Evolutionary conservation across 1,140 invertebrate genomes (phyloP).

Genomic region (Mycetomoellerius zeteki): DNA sequence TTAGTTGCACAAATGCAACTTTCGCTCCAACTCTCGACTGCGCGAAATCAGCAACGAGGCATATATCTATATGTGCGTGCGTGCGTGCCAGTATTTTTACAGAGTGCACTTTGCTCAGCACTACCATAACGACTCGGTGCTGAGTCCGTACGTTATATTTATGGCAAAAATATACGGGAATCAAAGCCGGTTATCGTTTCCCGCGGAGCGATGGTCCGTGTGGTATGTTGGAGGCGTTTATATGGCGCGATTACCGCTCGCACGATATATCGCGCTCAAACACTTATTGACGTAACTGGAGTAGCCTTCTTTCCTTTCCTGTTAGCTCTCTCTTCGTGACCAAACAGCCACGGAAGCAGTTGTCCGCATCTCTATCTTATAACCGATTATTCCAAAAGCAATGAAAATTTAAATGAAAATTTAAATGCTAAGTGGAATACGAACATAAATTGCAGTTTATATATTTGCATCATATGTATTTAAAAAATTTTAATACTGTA

Average conservation of each 20-base stretch:
- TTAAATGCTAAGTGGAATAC: background rate
- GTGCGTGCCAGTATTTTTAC: background rate
- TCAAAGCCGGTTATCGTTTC: slow-evolving; percentile 49
- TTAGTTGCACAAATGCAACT: slow-evolving; percentile 2
- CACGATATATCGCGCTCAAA: slow-evolving; percentile 54
- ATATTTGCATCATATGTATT: too few relatives aligned
- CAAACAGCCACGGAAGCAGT: slow-evolving; percentile 15
- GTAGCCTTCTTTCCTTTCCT: slow-evolving; percentile 54
- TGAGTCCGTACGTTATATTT: background rate
- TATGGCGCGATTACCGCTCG: slow-evolving; percentile 42
- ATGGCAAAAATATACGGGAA: background rate
- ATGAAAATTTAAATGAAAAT: background rate
- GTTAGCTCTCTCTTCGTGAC: slow-evolving; percentile 49
- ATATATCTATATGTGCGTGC: background rate
- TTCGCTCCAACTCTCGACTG: background rate
- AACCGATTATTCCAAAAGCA: background rate
- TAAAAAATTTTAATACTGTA: background rate
- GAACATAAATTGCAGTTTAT: background rate
- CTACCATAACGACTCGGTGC: background rate
- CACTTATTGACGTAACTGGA: slow-evolving; percentile 56
- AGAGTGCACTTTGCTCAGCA: background rate
- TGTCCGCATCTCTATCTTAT: slow-evolving; percentile 4
- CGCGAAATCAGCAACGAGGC: background rate
- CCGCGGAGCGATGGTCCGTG: slow-evolving; percentile 34
- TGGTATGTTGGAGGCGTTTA: slow-evolving; percentile 44